These are phyloP conservation scores for Gymnoscelis rufifasciata DNA, from an alignment of 2,888 invertebrate species.

Conservation along the genomic window DNA sequence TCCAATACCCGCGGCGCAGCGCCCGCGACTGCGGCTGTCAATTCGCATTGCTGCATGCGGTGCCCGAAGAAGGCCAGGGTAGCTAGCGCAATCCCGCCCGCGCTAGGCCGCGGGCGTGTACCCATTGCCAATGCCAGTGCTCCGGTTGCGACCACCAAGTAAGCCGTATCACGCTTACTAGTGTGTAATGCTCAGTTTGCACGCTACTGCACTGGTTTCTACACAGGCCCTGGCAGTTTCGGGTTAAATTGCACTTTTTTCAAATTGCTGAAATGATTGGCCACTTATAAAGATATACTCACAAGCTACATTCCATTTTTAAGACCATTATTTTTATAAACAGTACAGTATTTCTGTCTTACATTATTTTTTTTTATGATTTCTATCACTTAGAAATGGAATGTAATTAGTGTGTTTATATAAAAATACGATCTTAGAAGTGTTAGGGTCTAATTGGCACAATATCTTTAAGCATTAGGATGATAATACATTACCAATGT, in stretches of 20 bases:
- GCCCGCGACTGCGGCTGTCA: constrained; percentile 94
- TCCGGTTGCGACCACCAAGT: constrained; percentile 74
- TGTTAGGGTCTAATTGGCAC: neutral
- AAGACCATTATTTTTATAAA: too few species aligned
- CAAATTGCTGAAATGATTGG: neutral
- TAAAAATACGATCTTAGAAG: too few species aligned
- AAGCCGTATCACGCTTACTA: constrained; percentile 68
- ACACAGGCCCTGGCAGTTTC: neutral
- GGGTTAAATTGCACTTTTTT: neutral
- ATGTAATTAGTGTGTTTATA: too few species aligned
- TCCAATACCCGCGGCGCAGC: constrained; percentile 88
- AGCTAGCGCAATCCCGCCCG: constrained; percentile 79
- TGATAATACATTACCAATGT: neutral
- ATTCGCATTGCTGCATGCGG: constrained; percentile 92
- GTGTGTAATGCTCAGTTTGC: constrained; percentile 47
- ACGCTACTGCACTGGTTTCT: constrained; percentile 33
- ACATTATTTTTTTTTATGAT: too few species aligned
- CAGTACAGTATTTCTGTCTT: too few species aligned
- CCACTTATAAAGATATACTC: too few species aligned
- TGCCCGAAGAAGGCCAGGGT: constrained; percentile 81
- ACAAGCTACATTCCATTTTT: too few species aligned
- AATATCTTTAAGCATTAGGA: neutral
- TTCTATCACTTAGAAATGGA: too few species aligned
- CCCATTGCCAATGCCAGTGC: constrained; percentile 72
- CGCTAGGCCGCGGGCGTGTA: constrained; percentile 69